Evolutionary conservation across 2,888 invertebrate genomes (phyloP).

Genomic region (Philaethria dido): DNA sequence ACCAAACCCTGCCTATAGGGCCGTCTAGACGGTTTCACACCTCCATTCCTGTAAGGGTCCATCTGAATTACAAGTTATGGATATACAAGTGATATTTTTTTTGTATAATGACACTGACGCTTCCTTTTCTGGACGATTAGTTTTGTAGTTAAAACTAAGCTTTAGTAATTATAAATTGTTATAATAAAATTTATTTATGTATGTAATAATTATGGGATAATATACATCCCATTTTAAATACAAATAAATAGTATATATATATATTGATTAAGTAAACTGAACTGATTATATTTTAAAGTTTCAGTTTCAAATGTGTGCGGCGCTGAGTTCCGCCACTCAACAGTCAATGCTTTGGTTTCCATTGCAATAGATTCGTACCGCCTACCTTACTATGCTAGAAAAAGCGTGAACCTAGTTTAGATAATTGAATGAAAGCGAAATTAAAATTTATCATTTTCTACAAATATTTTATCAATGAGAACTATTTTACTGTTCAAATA

Average conservation of each 20-base stretch:
- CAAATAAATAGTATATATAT: too few relatives aligned
- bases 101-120: not conserved
- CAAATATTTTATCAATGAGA: not conserved
- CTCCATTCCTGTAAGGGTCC: slow-evolving; percentile 75
- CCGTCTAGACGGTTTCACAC: slow-evolving; percentile 81
- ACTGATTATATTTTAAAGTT: too few relatives aligned
- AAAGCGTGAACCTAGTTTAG: too few relatives aligned
- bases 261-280: too few relatives aligned
- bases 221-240: too few relatives aligned
- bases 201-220: too few relatives aligned
- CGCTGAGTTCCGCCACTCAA: too few relatives aligned
- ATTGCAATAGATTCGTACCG: too few relatives aligned
- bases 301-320: too few relatives aligned
- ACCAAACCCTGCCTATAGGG: slow-evolving; percentile 78
- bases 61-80: slow-evolving; percentile 68
- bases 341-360: too few relatives aligned
- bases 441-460: not conserved
- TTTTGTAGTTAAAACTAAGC: not conserved
- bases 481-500: not conserved
- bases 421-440: too few relatives aligned
- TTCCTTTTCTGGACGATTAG: not conserved
- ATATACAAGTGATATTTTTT: slow-evolving; percentile 49
- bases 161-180: not conserved
- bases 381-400: too few relatives aligned
- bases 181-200: not conserved